phyloP scores from a whole-genome alignment of 2,113 vertebrate genomes.

The Platysteira castanea region DNA sequence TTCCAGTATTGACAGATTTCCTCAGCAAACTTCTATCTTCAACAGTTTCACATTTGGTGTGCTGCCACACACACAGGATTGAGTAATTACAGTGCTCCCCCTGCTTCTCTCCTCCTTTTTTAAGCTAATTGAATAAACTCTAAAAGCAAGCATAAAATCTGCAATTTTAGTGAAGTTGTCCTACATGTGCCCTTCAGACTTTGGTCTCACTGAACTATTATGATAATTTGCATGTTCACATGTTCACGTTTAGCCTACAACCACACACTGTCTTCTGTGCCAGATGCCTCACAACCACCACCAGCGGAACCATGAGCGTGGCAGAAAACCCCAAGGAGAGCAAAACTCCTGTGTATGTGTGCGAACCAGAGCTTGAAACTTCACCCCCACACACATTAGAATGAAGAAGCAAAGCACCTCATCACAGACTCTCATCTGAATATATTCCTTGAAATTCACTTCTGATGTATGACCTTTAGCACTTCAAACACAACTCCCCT shows the following conservation, averaged over 20 bases:
- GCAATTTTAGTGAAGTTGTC: neutral
- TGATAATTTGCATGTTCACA: neutral
- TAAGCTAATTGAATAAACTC: neutral
- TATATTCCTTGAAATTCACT: neutral
- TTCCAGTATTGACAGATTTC: neutral
- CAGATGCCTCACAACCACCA: neutral
- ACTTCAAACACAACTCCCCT: neutral
- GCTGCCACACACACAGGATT: neutral
- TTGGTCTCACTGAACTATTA: neutral
- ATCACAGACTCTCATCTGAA: neutral
- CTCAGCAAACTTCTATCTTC: neutral
- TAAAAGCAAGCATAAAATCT: neutral
- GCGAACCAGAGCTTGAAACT: neutral
- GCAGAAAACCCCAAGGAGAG: neutral
- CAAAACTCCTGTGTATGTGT: neutral
- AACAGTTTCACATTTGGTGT: neutral
- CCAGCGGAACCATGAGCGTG: accelerated
- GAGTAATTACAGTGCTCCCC: neutral
- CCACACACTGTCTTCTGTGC: neutral
- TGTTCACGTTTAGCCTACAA: neutral
- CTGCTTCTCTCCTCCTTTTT: neutral
- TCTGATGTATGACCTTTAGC: neutral
- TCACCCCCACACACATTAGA: neutral
- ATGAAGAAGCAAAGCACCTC: neutral
- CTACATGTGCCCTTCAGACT: neutral